Evolutionary conservation across 2,113 vertebrate genomes (phyloP), one percentile per base, ranked within the genome.

Genomic region (Peucedramus taeniatus): DNA sequence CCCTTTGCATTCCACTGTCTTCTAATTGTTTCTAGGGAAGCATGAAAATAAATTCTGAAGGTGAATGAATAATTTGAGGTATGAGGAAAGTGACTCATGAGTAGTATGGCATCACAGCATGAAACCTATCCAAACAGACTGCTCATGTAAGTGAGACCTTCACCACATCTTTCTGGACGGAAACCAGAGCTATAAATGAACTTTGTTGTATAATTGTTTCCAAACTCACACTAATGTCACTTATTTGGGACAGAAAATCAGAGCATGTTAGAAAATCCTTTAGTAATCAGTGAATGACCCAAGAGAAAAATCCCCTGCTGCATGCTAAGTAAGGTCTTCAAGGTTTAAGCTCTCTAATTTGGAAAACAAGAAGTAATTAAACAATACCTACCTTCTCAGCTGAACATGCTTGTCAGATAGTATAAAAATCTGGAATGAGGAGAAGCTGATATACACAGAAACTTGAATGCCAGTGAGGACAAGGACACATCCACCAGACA

Each of bases 401-500:
- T 40, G 28, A 59, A 83, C 37, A 17, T 10, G 6, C 3, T 23
- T 83, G 21, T 72, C 27, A 72, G 33, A 45, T 0, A 71, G 21
- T 8, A 13, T 53, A 78, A 66, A 84, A 90, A 13, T 5, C 18
- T 45, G 45, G 47, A 33, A 44, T 24, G 10, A 66, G 47, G 13
- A 68, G 35, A 75, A 63, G 40, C 8, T 54, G 7, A 14, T 59
- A 19, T 15, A 7, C 22, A 11, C 19, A 64, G 40, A 69, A 85
- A 33, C 7, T 2, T 2, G 35, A 11, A 53, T 77, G 24, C 3
- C 15, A 39, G 9, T 20, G n/a, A 63, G 50, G 37, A 35, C 11
- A 51, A 60, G 23, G 35, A 65, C 35, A 60, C 1, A 50, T 40
- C 6, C 10, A n/a, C 13, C 9, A 21, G 7, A 21, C 0, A 45